Conservation (phyloP, 2,888 invertebrate genomes). For the Pseudococcus viburni region DNA sequence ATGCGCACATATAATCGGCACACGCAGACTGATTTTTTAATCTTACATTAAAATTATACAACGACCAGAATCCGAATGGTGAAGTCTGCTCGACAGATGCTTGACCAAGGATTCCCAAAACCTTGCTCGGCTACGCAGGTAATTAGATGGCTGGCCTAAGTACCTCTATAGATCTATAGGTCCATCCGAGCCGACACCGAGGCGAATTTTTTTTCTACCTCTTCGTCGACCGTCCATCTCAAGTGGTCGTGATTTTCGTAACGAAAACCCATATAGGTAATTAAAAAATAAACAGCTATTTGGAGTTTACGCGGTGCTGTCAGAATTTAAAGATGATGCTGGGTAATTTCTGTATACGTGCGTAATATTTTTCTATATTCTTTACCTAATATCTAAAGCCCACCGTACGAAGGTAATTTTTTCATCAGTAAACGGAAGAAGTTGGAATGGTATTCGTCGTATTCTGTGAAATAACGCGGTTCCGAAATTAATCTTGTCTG, state of each 20-base stretch:
- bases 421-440: no score
- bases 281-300: conserved; percentile 60
- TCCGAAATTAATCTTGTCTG: no score
- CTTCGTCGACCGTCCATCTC: not conserved
- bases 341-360: not conserved
- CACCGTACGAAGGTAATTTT: no score
- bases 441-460: no score
- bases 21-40: conserved; percentile 36
- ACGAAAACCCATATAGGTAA: not conserved
- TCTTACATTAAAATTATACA: conserved; percentile 16
- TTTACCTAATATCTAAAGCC: no score
- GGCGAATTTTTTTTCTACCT: not conserved
- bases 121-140: not conserved
- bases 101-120: conserved; percentile 41
- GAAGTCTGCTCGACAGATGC: conserved; percentile 37
- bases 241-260: not conserved
- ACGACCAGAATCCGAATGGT: conserved; percentile 21
- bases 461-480: no score
- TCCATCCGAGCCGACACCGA: not conserved
- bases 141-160: not conserved
- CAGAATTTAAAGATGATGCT: not conserved
- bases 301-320: conserved; percentile 1
- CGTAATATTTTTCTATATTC: not conserved
- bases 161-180: not conserved
- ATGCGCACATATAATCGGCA: conserved; percentile 18